phyloP scores from a whole-genome alignment of 1,140 invertebrate genomes.

The Condylostylus longicornis region DNA sequence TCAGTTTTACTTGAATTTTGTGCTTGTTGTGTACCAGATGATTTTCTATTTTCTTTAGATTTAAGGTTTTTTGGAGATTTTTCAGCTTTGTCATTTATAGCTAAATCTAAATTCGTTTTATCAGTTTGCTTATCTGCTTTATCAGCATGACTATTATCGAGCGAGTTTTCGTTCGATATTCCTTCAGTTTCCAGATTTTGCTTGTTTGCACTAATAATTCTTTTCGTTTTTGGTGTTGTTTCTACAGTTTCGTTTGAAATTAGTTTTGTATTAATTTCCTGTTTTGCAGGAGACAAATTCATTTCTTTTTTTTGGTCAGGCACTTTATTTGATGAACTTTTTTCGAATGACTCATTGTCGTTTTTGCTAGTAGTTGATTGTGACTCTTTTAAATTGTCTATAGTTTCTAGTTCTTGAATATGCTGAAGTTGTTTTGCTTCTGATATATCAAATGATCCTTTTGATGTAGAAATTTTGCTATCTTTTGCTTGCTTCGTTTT shows the following conservation, averaged over 20 bases:
- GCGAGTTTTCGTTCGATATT: not conserved
- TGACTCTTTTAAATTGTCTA: not conserved
- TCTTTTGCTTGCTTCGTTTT: constrained; percentile 13
- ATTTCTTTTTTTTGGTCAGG: constrained; percentile 6
- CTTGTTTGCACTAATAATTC: constrained; percentile 5
- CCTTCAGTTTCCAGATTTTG: not conserved
- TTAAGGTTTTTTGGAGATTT: too few relatives aligned
- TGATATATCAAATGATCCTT: constrained; percentile 5
- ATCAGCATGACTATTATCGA: not conserved
- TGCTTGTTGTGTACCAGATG: too few relatives aligned
- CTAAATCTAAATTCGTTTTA: too few relatives aligned
- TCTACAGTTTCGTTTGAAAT: not conserved
- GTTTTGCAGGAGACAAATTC: constrained; percentile 14
- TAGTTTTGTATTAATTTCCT: not conserved
- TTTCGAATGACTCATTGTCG: constrained; percentile 3
- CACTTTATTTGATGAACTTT: constrained; percentile 1
- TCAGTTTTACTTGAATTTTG: too few relatives aligned
- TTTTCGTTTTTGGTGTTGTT: not conserved
- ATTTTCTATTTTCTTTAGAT: too few relatives aligned
- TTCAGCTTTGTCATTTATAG: too few relatives aligned
- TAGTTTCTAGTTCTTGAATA: constrained; percentile 6
- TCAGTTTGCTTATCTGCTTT: too few relatives aligned
- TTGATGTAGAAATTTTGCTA: constrained; percentile 17
- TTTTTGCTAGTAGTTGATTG: constrained; percentile 3
- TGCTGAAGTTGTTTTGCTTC: constrained; percentile 18